Conservation (phyloP, 2,797 vertebrate genomes). For the Basileuterus tristriatus region DNA sequence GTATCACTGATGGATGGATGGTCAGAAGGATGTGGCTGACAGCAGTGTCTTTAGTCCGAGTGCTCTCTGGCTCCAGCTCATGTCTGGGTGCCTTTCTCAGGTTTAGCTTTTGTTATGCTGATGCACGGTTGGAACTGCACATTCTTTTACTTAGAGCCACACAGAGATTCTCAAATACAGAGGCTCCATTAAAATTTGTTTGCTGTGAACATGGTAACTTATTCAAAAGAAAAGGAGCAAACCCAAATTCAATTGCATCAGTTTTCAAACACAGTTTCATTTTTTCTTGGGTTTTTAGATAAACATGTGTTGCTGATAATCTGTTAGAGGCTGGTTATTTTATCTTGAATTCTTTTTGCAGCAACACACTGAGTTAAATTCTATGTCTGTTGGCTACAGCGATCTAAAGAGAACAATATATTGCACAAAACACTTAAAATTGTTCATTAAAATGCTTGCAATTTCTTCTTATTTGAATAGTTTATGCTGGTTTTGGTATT, state of each 20-base stretch:
- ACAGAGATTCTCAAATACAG: conserved; percentile 19
- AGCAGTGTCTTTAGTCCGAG: conserved; percentile 1
- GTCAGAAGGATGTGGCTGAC: conserved; percentile 57
- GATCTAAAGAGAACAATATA: not conserved
- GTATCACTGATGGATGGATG: conserved; percentile 47
- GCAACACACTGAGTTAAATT: conserved; percentile 8
- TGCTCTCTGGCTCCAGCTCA: conserved; percentile 53
- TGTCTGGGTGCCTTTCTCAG: conserved; percentile 42
- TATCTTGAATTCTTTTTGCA: conserved; percentile 13
- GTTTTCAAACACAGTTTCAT: conserved; percentile 44
- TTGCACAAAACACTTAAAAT: not conserved
- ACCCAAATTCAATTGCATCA: not conserved
- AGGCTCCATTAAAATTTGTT: conserved; percentile 29
- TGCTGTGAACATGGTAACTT: conserved; percentile 17
- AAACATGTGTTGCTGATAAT: not conserved
- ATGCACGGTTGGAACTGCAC: not conserved
- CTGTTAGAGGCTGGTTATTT: not conserved
- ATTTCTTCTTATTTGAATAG: not conserved
- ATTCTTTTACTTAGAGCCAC: not conserved
- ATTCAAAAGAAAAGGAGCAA: not conserved
- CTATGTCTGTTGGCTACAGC: not conserved
- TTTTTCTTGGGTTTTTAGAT: conserved; percentile 21
- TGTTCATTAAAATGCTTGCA: conserved; percentile 9
- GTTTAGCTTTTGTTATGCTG: conserved; percentile 43
- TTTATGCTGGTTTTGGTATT: conserved; percentile 13